Conservation (phyloP, 2,888 invertebrate genomes). For the Bembecia ichneumoniformis region DNA sequence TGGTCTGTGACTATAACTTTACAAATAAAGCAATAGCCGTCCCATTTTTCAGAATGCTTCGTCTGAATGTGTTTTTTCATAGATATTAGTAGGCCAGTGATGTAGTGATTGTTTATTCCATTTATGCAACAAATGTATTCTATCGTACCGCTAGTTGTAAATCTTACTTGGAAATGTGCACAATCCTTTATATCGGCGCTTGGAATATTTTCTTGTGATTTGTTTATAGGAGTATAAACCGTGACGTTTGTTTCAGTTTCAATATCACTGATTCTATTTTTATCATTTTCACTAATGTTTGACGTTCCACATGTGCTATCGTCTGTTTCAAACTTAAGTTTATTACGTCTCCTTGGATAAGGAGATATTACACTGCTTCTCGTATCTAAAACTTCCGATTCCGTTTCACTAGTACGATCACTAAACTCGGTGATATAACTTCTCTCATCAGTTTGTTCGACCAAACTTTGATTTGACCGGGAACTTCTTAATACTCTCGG, state of each 20-base stretch:
- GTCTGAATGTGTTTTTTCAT: slow-evolving; percentile 57
- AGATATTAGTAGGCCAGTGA: slow-evolving; percentile 50
- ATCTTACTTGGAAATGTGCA: slow-evolving; percentile 49
- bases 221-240: too few species aligned
- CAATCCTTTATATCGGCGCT: slow-evolving; percentile 19
- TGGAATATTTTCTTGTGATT: too few species aligned
- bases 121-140: slow-evolving; percentile 60
- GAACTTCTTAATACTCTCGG: slow-evolving; percentile 32
- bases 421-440: slow-evolving; percentile 22
- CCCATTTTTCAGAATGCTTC: slow-evolving; percentile 63
- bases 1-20: slow-evolving; percentile 54
- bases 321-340: slow-evolving; percentile 36
- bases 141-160: slow-evolving; percentile 35
- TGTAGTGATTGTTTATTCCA: slow-evolving; percentile 43
- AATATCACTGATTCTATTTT: too few species aligned
- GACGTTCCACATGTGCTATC: slow-evolving; percentile 20
- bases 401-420: slow-evolving; percentile 11
- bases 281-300: background rate
- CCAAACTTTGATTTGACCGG: slow-evolving; percentile 26
- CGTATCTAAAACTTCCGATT: slow-evolving; percentile 2
- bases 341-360: too few species aligned
- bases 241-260: too few species aligned
- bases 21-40: slow-evolving; percentile 69
- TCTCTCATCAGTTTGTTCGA: slow-evolving; percentile 24
- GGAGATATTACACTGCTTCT: slow-evolving; percentile 2